Evolutionary conservation across 2,797 vertebrate genomes (phyloP), one percentile per base, ranked within the genome.

Genomic region (Lutjanus argentimaculatus): DNA sequence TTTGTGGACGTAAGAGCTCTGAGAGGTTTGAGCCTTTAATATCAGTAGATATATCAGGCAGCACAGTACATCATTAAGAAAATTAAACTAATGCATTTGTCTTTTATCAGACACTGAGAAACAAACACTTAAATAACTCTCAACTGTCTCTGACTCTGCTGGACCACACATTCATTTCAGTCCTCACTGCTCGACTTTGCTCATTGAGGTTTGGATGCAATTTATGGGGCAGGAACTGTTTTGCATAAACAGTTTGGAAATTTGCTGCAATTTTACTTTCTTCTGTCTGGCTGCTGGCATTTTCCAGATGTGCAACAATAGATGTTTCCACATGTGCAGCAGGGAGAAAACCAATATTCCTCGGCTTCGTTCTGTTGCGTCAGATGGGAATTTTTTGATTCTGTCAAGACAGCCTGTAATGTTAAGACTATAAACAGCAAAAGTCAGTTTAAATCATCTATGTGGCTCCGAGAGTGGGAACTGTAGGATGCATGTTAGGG

Each of bases 231-330:
- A 88, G 83, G 86, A 92, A 89, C 88, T 92, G 72, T 91, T 96
- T 95, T 95, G 90, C 95, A 96, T 96, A 94, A 95, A 93, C 83
- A 94, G 86, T 90, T 91, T 89, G 84, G 67, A 92, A 93, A 93
- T 94, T 87, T 94, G 87, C 76, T 80, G 90, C 92, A 91, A 94
- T 95, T 95, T 95, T 65, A 92, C 91, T 88, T 73, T 89, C 82
- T 89, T 85, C 86, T 92, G 80, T 91, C 85, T 92, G 74, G 91
- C 87, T 92, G 82, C 84, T 84, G 91, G 88, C 90, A 72, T 87
- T 82, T 95, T 90, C 94, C 95, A 96, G 95, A 96, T 96, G 95
- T 95, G 85, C 75, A 88, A 71, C 65, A 87, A 88, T 93, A 95
- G 92, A 93, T 81, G 92, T 93, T 96, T 92, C 94, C 95, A 96